Evolutionary conservation across 1,140 invertebrate species (phyloP).

Genomic region (Cotesia vestalis): DNA sequence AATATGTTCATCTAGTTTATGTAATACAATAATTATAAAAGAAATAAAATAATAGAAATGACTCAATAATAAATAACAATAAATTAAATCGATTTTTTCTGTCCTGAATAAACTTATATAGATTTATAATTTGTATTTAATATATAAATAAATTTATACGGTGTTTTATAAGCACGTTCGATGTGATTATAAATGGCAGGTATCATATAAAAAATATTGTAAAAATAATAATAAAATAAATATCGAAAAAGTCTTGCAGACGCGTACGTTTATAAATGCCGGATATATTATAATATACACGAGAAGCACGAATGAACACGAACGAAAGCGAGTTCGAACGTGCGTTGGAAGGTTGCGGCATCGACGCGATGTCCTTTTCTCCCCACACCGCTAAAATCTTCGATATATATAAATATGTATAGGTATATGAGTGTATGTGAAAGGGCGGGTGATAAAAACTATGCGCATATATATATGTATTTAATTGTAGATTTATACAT

Average conservation of each 20-base stretch:
- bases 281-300: conserved; percentile 14
- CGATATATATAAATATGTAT: neutral
- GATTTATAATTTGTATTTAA: too few relatives aligned
- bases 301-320: conserved; percentile 8
- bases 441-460: neutral
- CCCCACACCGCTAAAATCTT: neutral
- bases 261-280: conserved; percentile 3
- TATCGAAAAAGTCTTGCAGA: conserved; percentile 1
- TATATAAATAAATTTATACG: too few relatives aligned
- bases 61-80: neutral
- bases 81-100: neutral
- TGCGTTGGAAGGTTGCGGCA: conserved; percentile 16
- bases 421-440: too few relatives aligned
- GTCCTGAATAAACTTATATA: too few relatives aligned
- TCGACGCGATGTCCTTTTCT: neutral
- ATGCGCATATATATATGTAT: neutral
- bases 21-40: neutral
- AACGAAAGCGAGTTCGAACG: conserved; percentile 23
- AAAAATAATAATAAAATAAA: neutral
- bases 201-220: too few relatives aligned
- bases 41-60: neutral
- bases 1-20: neutral
- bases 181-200: too few relatives aligned
- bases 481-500: neutral
- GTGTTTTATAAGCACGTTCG: too few relatives aligned